phyloP scores from a whole-genome alignment of 2,888 invertebrate genomes.

The Tryphoninae sp. region DNA sequence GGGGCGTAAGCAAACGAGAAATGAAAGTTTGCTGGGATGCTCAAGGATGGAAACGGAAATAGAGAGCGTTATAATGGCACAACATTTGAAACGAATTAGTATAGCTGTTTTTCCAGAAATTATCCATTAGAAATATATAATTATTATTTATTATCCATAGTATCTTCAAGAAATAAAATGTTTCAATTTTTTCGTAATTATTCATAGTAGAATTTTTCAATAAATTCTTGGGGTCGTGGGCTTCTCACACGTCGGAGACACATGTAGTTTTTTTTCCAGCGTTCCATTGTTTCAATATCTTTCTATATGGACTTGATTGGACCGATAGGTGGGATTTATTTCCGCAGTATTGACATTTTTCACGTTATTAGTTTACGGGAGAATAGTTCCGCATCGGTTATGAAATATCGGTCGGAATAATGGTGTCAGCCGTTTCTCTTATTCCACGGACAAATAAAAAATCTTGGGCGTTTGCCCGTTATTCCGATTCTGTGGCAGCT shows the following conservation, averaged over 20 bases:
- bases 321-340: conserved; percentile 40
- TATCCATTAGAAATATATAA: too few species aligned
- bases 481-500: conserved; percentile 8
- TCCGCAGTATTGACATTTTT: conserved; percentile 38
- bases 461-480: conserved; percentile 55
- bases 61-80: too few species aligned
- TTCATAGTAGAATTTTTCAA: neutral
- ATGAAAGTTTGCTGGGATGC: neutral
- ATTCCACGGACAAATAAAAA: conserved; percentile 40
- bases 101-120: too few species aligned
- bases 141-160: too few species aligned
- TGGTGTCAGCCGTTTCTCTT: conserved; percentile 41
- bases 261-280: neutral
- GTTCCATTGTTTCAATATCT: conserved; percentile 21
- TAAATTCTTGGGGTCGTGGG: neutral
- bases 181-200: neutral
- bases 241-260: too few species aligned
- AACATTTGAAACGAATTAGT: too few species aligned
- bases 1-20: neutral
- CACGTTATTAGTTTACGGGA: conserved; percentile 42
- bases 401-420: conserved; percentile 55
- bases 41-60: too few species aligned
- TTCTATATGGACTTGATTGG: conserved; percentile 41
- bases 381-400: conserved; percentile 1
- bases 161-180: too few species aligned